phyloP scores from a whole-genome alignment of 2,113 vertebrate genomes.

The Chascanopsetta lugubris region DNA sequence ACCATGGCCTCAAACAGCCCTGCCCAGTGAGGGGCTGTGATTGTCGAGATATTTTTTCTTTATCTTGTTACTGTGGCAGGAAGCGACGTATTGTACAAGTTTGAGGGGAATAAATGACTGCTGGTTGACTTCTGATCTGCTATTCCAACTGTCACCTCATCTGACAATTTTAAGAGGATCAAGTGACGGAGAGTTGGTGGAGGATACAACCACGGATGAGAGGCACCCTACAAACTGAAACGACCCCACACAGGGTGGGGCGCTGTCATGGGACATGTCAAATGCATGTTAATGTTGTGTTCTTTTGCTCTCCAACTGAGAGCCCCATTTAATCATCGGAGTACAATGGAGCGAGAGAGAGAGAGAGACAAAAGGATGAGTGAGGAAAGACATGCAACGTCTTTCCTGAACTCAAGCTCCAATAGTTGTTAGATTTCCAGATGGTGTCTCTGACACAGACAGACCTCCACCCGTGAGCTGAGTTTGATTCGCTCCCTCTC shows the following conservation, averaged over 20 bases:
- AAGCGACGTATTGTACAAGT: conserved; percentile 28
- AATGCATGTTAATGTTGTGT: not conserved
- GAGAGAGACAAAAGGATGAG: not conserved
- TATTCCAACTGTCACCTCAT: conserved; percentile 49
- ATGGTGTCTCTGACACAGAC: not conserved
- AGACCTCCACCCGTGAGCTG: conserved; percentile 86
- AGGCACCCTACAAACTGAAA: conserved; percentile 37
- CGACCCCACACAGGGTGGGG: conserved; percentile 9
- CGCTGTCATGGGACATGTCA: not conserved
- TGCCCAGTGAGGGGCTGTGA: conserved; percentile 2
- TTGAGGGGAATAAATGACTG: conserved; percentile 43
- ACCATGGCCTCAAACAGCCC: conserved; percentile 20
- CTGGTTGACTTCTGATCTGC: conserved; percentile 49
- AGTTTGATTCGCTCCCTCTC: conserved; percentile 88
- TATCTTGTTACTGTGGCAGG: conserved; percentile 31
- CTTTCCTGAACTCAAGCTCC: not conserved
- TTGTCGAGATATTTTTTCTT: not conserved
- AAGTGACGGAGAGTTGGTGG: conserved; percentile 36
- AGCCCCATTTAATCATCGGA: not conserved
- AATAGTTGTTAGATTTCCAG: not conserved
- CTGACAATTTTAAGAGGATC: conserved; percentile 49
- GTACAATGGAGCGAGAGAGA: not conserved
- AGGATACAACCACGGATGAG: conserved; percentile 33
- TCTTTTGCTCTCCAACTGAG: conserved; percentile 7
- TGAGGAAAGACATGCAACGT: not conserved